Evolutionary conservation across 2,888 invertebrate genomes (phyloP).

Genomic region (Pachliopta kotzebuea): DNA sequence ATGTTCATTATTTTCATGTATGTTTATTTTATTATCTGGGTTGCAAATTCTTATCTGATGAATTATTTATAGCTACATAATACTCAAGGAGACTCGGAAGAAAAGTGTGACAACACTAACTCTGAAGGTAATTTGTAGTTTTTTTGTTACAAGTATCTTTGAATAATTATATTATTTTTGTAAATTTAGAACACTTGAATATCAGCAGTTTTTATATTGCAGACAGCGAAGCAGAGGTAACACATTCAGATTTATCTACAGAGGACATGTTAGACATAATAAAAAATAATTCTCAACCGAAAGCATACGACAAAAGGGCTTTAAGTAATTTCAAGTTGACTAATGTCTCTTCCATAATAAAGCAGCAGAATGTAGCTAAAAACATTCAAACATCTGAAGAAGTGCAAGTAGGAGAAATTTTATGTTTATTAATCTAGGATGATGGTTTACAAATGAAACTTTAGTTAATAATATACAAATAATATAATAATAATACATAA

Average conservation of each 20-base stretch:
- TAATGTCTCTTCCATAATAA: background rate
- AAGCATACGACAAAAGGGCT: conserved; percentile 20
- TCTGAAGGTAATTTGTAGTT: conserved; percentile 46
- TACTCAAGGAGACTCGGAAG: conserved; percentile 37
- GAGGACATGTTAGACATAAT: conserved; percentile 47
- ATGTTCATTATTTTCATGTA: background rate
- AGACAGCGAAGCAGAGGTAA: conserved; percentile 55
- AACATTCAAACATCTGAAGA: background rate
- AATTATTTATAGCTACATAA: conserved; percentile 41
- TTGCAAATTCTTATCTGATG: conserved; percentile 20
- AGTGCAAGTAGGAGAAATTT: conserved; percentile 10
- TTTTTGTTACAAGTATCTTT: background rate
- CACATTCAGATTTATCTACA: conserved; percentile 47
- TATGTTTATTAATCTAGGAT: conserved; percentile 1
- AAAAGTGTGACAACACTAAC: conserved; percentile 42
- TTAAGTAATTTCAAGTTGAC: conserved; percentile 28
- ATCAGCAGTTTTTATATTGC: conserved; percentile 21
- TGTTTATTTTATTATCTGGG: background rate
- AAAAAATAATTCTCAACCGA: conserved; percentile 34
- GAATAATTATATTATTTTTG: background rate
- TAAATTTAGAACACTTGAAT: background rate
- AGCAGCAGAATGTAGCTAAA: background rate
- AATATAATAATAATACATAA: too few species aligned
- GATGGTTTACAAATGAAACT: background rate
- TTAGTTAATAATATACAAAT: background rate